Conservation (phyloP, 2,888 invertebrate species). For the Latrodectus elegans region DNA sequence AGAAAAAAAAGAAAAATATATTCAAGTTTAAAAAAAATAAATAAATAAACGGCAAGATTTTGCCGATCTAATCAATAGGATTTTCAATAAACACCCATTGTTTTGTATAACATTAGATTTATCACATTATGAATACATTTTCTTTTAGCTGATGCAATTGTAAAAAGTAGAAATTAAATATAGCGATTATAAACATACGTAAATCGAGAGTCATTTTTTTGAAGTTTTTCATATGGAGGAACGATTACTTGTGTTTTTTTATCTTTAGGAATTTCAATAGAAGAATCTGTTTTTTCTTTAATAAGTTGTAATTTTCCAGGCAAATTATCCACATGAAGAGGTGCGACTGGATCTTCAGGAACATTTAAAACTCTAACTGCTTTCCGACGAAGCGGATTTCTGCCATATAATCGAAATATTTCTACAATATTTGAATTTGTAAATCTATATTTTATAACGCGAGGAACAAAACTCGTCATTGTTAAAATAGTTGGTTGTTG, state of each 20-base stretch:
- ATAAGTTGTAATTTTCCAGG: background rate
- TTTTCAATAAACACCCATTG: no score
- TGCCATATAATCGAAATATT: slow-evolving; percentile 4
- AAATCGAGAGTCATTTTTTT: slow-evolving; percentile 50
- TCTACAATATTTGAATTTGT: background rate
- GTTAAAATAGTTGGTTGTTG: no score
- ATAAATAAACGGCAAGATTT: no score
- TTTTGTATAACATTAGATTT: no score
- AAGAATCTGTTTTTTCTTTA: background rate
- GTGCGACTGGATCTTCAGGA: slow-evolving; percentile 3
- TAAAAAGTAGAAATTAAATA: background rate
- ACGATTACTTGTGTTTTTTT: slow-evolving; percentile 22
- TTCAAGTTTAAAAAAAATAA: no score
- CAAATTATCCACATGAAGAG: background rate
- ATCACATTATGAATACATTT: no score
- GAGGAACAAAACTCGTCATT: no score
- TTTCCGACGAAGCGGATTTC: slow-evolving; percentile 28
- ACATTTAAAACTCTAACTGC: slow-evolving; percentile 44
- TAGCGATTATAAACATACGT: slow-evolving; percentile 20
- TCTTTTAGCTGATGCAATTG: no score
- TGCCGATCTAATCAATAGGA: no score
- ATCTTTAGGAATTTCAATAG: slow-evolving; percentile 4
- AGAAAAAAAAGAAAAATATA: no score
- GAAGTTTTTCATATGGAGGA: slow-evolving; percentile 50
- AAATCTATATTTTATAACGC: background rate